These are phyloP conservation scores for Amblyteles armatorius DNA, from an alignment of 2,888 invertebrate species.

Conservation along the genomic window DNA sequence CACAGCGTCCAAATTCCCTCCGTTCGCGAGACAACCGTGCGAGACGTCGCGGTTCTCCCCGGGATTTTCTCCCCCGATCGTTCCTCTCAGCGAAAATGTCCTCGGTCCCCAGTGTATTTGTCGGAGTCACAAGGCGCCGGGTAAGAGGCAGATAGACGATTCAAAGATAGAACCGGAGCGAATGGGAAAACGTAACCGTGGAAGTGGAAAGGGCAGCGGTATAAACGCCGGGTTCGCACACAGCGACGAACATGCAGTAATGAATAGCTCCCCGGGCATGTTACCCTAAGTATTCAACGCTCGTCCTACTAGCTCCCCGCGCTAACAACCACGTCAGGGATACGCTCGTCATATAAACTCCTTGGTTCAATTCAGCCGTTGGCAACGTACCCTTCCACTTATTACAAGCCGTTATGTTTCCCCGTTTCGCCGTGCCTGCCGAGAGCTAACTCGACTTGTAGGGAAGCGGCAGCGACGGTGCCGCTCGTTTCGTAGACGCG, in stretches of 20 bases:
- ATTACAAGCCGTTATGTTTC: slow-evolving; percentile 71
- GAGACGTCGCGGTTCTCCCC: not conserved
- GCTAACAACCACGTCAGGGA: slow-evolving; percentile 66
- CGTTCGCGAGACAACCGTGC: not conserved
- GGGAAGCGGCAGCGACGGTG: slow-evolving; percentile 52
- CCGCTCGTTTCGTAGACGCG: slow-evolving; percentile 56
- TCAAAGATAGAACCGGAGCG: slow-evolving; percentile 12
- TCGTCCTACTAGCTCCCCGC: slow-evolving; percentile 32
- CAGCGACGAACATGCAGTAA: slow-evolving; percentile 77
- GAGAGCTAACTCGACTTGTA: slow-evolving; percentile 36
- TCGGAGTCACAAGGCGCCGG: slow-evolving; percentile 1
- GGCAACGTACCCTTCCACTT: slow-evolving; percentile 71
- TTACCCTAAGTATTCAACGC: slow-evolving; percentile 67
- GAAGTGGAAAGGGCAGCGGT: slow-evolving; percentile 54
- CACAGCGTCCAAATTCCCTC: not conserved
- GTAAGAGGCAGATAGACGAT: slow-evolving; percentile 46
- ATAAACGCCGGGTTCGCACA: slow-evolving; percentile 66
- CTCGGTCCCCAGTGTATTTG: not conserved
- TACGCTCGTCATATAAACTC: slow-evolving; percentile 65
- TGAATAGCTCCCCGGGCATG: slow-evolving; percentile 77
- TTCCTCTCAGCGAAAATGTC: slow-evolving; percentile 1
- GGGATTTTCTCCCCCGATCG: not conserved
- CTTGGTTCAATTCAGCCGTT: slow-evolving; percentile 70
- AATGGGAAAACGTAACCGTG: slow-evolving; percentile 13
- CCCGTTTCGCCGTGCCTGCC: slow-evolving; percentile 31